Conservation (phyloP, 2,888 invertebrate species). For the Macrosiphum euphorbiae region DNA sequence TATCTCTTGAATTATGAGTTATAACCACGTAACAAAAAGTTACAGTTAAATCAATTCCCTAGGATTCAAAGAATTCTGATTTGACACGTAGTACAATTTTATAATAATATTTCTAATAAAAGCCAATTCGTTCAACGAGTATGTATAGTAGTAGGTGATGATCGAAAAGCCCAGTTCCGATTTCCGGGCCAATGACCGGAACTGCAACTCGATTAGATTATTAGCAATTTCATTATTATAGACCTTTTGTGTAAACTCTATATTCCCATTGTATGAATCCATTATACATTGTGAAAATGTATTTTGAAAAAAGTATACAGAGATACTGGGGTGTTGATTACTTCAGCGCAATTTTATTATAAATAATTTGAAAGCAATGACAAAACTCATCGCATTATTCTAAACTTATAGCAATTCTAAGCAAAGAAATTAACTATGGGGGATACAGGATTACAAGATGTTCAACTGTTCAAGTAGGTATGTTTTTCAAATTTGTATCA, state of each 20-base stretch:
- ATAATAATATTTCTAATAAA: conserved; percentile 52
- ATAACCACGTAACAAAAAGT: background rate
- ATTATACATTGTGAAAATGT: conserved; percentile 39
- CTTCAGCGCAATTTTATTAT: background rate
- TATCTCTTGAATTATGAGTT: background rate
- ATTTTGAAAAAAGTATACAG: background rate
- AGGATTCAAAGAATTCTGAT: conserved; percentile 29
- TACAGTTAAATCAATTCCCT: conserved; percentile 38
- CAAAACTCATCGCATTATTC: background rate
- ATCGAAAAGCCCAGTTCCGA: conserved; percentile 60
- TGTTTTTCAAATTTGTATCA: background rate
- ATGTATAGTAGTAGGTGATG: background rate
- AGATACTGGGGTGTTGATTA: background rate
- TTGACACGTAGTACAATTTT: conserved; percentile 23
- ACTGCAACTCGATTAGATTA: conserved; percentile 62
- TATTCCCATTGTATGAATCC: conserved; percentile 36
- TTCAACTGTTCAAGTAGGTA: background rate
- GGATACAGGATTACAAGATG: background rate
- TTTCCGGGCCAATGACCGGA: conserved; percentile 64
- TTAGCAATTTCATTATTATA: conserved; percentile 45
- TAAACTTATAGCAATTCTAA: background rate
- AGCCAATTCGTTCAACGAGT: conserved; percentile 52
- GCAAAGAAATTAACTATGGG: background rate
- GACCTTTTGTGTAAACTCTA: conserved; percentile 42
- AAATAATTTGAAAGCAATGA: background rate